Conservation (phyloP, 37 sponge, comb jelly and placozoan species). For the Bolinopsis microptera region DNA sequence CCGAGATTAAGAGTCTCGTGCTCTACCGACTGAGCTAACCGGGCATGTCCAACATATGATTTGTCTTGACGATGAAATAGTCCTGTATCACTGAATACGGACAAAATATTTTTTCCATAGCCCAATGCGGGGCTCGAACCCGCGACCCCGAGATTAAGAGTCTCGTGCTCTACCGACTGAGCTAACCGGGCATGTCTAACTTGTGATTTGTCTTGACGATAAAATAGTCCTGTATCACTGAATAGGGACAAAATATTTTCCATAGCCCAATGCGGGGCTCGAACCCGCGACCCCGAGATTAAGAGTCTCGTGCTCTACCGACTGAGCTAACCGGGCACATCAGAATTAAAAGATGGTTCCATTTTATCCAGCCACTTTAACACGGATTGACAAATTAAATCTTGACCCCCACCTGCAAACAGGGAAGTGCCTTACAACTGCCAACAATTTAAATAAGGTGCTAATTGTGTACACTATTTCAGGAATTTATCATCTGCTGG, state of each 20-base stretch:
- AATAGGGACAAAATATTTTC: not conserved
- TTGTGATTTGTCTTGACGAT: not conserved
- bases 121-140: constrained; percentile 73
- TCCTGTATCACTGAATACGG: too few species aligned
- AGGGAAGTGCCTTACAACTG: too few species aligned
- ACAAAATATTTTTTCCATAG: not conserved
- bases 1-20: constrained; percentile 72
- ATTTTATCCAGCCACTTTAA: too few species aligned
- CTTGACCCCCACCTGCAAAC: not conserved
- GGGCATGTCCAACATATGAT: too few species aligned
- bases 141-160: constrained; percentile 72
- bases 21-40: constrained; percentile 75
- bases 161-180: constrained; percentile 74
- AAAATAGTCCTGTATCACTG: not conserved
- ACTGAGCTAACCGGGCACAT: constrained; percentile 72
- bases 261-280: constrained; percentile 70
- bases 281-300: constrained; percentile 73
- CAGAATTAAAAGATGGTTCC: too few species aligned
- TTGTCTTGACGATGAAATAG: too few species aligned
- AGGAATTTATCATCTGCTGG: constrained; percentile 89
- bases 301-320: constrained; percentile 73
- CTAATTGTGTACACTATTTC: too few species aligned
- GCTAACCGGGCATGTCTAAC: constrained; percentile 72
- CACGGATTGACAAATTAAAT: not conserved
- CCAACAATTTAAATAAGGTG: too few species aligned